A percentile compares a stretch with the other conserved stretches of the same genome.
Evolutionary conservation across 2,113 vertebrate genomes (phyloP).

Genomic region (Sakesphorus luctuosus): DNA sequence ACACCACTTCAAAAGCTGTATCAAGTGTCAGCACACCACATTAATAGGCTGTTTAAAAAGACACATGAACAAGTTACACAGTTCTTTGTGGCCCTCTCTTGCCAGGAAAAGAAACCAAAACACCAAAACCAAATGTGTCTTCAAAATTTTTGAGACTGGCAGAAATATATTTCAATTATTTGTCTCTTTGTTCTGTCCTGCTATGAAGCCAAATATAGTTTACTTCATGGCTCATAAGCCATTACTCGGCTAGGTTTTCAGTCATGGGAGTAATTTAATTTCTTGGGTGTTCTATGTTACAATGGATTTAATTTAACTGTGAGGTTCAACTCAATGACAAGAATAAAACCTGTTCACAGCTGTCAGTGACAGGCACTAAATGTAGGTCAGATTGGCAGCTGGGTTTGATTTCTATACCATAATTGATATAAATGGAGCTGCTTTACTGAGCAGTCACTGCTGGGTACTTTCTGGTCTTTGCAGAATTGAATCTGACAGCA

Average conservation of each 20-base stretch:
- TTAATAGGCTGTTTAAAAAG: neutral
- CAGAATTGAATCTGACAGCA: neutral
- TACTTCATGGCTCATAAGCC: neutral
- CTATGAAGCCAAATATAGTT: neutral
- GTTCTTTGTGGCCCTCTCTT: neutral
- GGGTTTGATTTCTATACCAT: neutral
- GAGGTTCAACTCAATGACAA: neutral
- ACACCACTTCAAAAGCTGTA: conserved; percentile 9
- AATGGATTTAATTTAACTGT: neutral
- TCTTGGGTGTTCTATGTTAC: neutral
- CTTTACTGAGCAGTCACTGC: neutral
- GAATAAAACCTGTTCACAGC: neutral
- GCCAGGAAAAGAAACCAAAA: neutral
- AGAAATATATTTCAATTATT: conserved; percentile 8
- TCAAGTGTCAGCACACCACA: neutral
- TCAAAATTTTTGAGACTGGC: neutral
- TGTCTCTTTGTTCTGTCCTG: neutral
- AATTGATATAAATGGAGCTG: neutral
- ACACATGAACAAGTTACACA: neutral
- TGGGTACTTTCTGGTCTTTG: neutral
- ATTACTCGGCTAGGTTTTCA: neutral
- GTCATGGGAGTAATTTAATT: neutral
- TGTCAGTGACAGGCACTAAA: neutral
- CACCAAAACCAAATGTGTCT: too few species aligned
- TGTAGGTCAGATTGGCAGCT: neutral